phyloP scores from a whole-genome alignment of 2,113 vertebrate species.

The Nerophis ophidion region DNA sequence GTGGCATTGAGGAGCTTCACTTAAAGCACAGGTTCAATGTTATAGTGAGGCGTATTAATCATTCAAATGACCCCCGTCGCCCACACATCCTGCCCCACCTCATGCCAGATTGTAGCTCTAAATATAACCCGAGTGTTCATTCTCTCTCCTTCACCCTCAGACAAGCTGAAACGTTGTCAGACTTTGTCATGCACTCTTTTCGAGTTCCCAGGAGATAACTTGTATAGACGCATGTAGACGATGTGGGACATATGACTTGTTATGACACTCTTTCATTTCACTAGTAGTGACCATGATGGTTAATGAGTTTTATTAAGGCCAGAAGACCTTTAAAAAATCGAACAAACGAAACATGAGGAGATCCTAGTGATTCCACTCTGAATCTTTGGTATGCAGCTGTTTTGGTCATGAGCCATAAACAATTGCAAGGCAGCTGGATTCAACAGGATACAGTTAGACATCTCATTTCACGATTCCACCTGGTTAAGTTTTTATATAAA shows the following conservation, averaged over 20 bases:
- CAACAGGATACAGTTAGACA: too few species aligned
- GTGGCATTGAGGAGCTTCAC: constrained; percentile 37
- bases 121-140: constrained; percentile 42
- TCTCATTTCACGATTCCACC: too few species aligned
- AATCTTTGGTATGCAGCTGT: neutral
- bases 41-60: constrained; percentile 59
- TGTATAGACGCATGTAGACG: constrained; percentile 14
- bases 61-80: constrained; percentile 42
- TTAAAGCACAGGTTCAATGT: constrained; percentile 35
- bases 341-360: constrained; percentile 5
- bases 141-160: constrained; percentile 7
- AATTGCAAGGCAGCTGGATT: neutral
- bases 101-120: constrained; percentile 40
- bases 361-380: constrained; percentile 4
- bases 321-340: constrained; percentile 35
- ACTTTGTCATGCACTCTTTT: constrained; percentile 19
- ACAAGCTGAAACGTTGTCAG: constrained; percentile 9
- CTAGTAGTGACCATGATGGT: constrained; percentile 22
- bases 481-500: too few species aligned
- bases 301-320: constrained; percentile 19
- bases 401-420: neutral
- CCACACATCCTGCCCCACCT: constrained; percentile 20
- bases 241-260: neutral
- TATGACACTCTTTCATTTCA: constrained; percentile 42
- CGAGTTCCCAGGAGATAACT: constrained; percentile 26